These are phyloP conservation scores for Archivesica marissinica DNA, from an alignment of 1,140 invertebrate species.

Conservation along the genomic window DNA sequence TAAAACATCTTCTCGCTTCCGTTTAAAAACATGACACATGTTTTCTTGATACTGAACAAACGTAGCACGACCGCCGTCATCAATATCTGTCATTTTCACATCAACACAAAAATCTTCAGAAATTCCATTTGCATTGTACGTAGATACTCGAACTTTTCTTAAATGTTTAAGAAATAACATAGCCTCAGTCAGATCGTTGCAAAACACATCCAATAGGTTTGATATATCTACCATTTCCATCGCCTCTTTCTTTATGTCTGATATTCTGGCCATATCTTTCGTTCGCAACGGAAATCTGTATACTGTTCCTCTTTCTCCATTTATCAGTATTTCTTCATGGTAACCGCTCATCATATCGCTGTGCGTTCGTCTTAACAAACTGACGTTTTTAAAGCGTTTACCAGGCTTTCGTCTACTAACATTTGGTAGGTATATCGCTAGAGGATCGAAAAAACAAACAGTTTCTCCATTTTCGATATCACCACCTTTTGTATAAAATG, in stretches of 20 bases:
- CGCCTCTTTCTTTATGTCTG: conserved; percentile 65
- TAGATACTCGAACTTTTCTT: conserved; percentile 64
- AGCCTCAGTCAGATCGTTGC: conserved; percentile 67
- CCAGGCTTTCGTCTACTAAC: conserved; percentile 73
- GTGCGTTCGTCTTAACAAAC: conserved; percentile 60
- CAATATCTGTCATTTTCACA: conserved; percentile 29
- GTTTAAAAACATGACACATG: background rate
- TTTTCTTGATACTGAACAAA: conserved; percentile 53
- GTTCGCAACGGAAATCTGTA: conserved; percentile 76
- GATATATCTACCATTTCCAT: conserved; percentile 59
- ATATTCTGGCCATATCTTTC: conserved; percentile 67
- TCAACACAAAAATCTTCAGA: conserved; percentile 61
- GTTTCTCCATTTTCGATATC: conserved; percentile 70
- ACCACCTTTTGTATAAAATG: conserved; percentile 76
- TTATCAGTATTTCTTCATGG: conserved; percentile 49
- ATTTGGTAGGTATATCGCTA: conserved; percentile 73
- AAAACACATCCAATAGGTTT: conserved; percentile 69
- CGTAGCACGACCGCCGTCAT: conserved; percentile 32
- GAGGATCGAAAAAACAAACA: conserved; percentile 80
- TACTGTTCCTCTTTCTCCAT: conserved; percentile 68
- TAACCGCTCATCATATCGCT: conserved; percentile 74
- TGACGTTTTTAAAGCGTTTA: conserved; percentile 65
- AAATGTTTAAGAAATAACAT: conserved; percentile 78
- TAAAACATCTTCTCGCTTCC: background rate
- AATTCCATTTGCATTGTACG: background rate